Conservation (phyloP, 2,797 vertebrate species). For the Micromesistius poutassou region DNA sequence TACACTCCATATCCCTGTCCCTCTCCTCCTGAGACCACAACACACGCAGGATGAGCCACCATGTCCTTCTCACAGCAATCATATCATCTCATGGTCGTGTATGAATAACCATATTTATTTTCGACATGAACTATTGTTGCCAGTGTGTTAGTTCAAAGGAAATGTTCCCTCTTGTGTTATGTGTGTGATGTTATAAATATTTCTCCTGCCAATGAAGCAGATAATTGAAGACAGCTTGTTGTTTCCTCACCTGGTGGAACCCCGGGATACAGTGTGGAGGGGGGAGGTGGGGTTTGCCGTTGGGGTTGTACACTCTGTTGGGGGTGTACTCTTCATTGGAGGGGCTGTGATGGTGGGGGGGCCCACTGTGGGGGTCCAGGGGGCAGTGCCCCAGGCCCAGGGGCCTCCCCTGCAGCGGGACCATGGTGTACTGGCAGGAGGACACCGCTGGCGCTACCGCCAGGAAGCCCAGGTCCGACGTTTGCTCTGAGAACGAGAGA, state of each 20-base stretch:
- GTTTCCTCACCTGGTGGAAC: slow-evolving; percentile 75
- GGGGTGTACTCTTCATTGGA: slow-evolving; percentile 60
- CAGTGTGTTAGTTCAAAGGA: no score
- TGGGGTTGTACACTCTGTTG: slow-evolving; percentile 63
- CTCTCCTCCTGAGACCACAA: slow-evolving; percentile 66
- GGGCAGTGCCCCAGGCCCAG: slow-evolving; percentile 78
- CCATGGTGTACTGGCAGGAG: slow-evolving; percentile 96
- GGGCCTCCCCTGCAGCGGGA: slow-evolving; percentile 84
- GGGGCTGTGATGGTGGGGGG: slow-evolving; percentile 53
- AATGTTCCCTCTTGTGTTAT: background rate
- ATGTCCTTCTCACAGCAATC: background rate
- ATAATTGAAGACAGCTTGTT: background rate
- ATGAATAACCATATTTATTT: background rate
- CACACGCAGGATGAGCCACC: background rate
- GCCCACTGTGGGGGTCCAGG: slow-evolving; percentile 58
- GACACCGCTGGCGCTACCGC: slow-evolving; percentile 78
- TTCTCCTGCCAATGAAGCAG: background rate
- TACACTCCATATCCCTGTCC: slow-evolving; percentile 74
- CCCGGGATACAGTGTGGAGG: slow-evolving; percentile 72
- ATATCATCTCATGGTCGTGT: background rate
- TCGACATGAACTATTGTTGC: background rate
- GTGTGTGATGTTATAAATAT: background rate
- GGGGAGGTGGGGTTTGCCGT: slow-evolving; percentile 69
- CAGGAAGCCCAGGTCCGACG: slow-evolving; percentile 86
- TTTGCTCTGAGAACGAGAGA: slow-evolving; percentile 79